These are phyloP conservation scores for Synergus umbraculus DNA, from an alignment of 2,888 invertebrate species.

Conservation along the genomic window DNA sequence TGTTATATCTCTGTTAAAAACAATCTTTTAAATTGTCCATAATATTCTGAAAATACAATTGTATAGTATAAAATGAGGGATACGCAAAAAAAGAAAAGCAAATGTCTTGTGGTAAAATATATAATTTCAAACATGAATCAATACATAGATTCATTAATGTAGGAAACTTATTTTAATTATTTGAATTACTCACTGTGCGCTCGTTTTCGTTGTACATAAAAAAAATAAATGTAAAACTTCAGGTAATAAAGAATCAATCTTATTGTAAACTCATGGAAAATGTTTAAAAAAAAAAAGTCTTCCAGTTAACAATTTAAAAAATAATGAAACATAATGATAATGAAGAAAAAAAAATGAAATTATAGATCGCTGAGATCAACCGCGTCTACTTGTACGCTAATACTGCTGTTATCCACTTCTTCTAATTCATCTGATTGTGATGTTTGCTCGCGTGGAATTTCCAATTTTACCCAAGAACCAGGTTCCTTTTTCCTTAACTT, in stretches of 20 bases:
- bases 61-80: no score
- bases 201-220: not conserved
- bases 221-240: not conserved
- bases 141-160: not conserved
- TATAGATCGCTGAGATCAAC: conserved; percentile 87
- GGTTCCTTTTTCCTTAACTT: conserved; percentile 92
- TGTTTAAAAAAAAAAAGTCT: not conserved
- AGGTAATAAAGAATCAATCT: not conserved
- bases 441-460: conserved; percentile 79
- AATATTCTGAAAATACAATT: no score
- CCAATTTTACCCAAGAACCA: conserved; percentile 89
- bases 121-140: not conserved
- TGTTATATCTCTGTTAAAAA: no score
- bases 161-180: not conserved
- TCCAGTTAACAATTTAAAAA: not conserved
- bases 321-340: not conserved
- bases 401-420: conserved; percentile 74
- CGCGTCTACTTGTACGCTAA: conserved; percentile 80
- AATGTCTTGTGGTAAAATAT: not conserved
- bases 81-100: not conserved
- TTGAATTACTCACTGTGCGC: not conserved
- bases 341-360: conserved; percentile 23
- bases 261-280: not conserved
- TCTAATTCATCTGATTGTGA: conserved; percentile 53
- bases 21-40: no score